Base-by-base conservation (phyloP, 2,113 vertebrate species). In the Tylochromis polylepis region DNA sequence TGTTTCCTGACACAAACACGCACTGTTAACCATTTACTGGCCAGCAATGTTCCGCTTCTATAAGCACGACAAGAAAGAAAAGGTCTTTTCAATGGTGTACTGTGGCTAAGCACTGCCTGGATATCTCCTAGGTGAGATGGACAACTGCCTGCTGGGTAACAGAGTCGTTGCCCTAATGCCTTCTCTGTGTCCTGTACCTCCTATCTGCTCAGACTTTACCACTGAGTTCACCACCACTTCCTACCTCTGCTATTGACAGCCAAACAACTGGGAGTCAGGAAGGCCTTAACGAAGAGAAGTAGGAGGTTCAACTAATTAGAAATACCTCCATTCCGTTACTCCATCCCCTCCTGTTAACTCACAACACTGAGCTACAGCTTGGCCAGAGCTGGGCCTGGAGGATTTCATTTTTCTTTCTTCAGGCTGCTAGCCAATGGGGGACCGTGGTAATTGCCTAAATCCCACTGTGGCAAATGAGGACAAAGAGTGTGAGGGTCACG, bases 391-490 rank as follows among this genome's bases (percentile, higher is more conserved):
- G 78, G 58, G 46, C 46, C 72, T 92, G 87, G 83, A 91, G 89
- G 84, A 83, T 90, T 81, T 87, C 92, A 79, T 90, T 92, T 88
- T 88, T 41, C 36, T 85, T 92, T 51, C 67, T 87, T 67, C 77
- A 91, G 94, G 91, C 87, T 83, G 84, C 55, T 46, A 38, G 89
- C 94, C 94, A 93, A 85, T 85, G 81, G 85, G 91, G 85, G 85
- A 85, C 89, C 88, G 41, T 91, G 88, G 90, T 96, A 96, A 95
- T 95, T 93, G 94, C 92, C 87, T 80, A 79, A 94, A 93, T 94
- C 95, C 91, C 88, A 92, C 90, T 89, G 87, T 87, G 90, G 88
- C 89, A 92, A 93, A 88, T 85, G 84, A 91, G 65, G 81, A 89
- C 80, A 88, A 89, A 87, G 81, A 85, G 75, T 78, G 87, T 67